Evolutionary conservation across 2,113 vertebrate species (phyloP), one percentile per base, ranked within the genome.

Genomic region (Lampris megalopsis): DNA sequence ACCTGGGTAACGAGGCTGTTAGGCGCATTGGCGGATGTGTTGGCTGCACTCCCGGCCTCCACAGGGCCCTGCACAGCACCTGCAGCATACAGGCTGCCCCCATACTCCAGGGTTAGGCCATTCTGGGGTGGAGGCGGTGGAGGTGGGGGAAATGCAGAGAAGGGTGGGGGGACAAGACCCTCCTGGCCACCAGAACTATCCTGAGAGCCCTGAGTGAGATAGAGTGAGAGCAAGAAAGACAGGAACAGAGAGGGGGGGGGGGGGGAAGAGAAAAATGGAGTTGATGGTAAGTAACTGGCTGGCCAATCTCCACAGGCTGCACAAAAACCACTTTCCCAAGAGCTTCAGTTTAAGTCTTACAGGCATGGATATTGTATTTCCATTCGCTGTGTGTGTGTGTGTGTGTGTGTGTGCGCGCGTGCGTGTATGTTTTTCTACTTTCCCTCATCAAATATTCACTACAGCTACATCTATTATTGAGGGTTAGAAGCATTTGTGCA

Each of bases 51-150:
- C 0, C 89, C 83, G n/a, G 90, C 86, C 84, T 94, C 94, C 81
- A 92, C 87, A 1, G 93, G 92, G 48, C 93, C 93, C 88, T 94
- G 93, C 41, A 92, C 88, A 6, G 90, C 92, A 65, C 92, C 91
- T 2, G 92, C 87, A 36, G 92, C 80, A 45, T 94, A 94, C 77
- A 94, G 85, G 67, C 88, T 88, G 71, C 87, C 91, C 74, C 92
- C 93, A 68, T 93, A 95, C 82, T 95, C 94, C 86, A 94, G 86
- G 60, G 92, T 79, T 87, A 95, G 84, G 76, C 94, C 94, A 78
- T 95, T 95, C 85, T 95, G 94, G 38, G 94, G 93, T 8, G 94
- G 94, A 0, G 94, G 94, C 0, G 94, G 94, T 0, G 94, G 94
- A 60, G 94, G 94, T 42, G 93, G 94, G 47, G 93, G 93, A 76